Evolutionary conservation across 2,888 invertebrate species (phyloP).

Genomic region (Habroteleia sp.): DNA sequence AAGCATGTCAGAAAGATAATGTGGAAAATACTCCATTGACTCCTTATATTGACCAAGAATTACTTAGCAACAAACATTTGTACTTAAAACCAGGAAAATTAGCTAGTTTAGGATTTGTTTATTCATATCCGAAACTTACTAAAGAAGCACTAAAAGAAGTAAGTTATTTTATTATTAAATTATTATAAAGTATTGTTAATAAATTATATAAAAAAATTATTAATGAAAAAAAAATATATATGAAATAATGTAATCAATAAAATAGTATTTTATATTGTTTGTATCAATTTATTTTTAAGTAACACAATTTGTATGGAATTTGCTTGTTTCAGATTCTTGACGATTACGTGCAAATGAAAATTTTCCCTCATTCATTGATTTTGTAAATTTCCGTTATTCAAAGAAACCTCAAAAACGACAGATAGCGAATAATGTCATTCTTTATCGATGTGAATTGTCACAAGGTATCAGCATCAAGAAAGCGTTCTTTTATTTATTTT

Average conservation of each 20-base stretch:
- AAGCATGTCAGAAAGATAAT: conserved; percentile 88
- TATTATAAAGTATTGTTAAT: too few relatives aligned
- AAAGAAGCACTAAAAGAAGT: conserved; percentile 85
- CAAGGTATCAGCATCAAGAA: conserved; percentile 25
- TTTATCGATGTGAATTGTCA: conserved; percentile 34
- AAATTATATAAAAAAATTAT: too few relatives aligned
- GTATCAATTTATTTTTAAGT: too few relatives aligned
- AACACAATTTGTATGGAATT: too few relatives aligned
- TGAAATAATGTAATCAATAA: too few relatives aligned
- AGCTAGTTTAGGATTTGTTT: conserved; percentile 83
- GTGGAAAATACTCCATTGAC: conserved; percentile 93
- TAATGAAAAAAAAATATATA: too few relatives aligned
- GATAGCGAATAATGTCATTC: conserved; percentile 42
- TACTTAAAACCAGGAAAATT: conserved; percentile 88
- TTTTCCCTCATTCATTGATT: conserved; percentile 89
- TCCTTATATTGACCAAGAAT: conserved; percentile 92
- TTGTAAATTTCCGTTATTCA: conserved; percentile 80
- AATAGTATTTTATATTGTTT: too few relatives aligned
- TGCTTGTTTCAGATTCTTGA: conserved; percentile 88
- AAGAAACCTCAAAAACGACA: conserved; percentile 43
- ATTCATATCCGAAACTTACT: conserved; percentile 85
- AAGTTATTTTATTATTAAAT: too few relatives aligned
- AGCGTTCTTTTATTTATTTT: conserved; percentile 40
- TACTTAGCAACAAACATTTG: conserved; percentile 90
- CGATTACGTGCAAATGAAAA: conserved; percentile 90